Conservation (phyloP, 2,113 vertebrate genomes). For the Addax nasomaculatus region DNA sequence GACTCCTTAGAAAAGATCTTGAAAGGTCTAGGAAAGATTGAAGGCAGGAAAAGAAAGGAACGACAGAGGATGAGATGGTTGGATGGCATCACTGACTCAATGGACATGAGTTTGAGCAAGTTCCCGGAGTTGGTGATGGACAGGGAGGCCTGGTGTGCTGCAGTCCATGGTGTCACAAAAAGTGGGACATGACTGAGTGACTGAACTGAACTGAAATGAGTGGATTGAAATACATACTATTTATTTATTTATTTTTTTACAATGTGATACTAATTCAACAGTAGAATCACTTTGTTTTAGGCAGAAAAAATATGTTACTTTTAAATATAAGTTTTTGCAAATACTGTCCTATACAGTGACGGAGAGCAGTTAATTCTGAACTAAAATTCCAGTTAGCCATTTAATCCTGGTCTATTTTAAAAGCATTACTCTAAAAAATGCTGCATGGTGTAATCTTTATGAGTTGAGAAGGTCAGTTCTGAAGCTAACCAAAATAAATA, state of each 20-base stretch:
- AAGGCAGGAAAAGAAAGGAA: background rate
- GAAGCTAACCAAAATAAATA: conserved; percentile 41
- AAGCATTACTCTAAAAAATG: background rate
- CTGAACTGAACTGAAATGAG: background rate
- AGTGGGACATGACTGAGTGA: background rate
- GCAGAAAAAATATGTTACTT: background rate
- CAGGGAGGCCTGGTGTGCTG: background rate
- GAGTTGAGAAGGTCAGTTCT: background rate
- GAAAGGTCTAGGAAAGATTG: background rate
- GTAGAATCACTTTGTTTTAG: background rate
- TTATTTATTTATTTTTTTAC: background rate
- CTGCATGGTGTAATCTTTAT: background rate
- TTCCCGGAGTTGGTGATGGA: background rate
- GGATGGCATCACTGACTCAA: fast-evolving
- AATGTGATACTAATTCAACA: background rate
- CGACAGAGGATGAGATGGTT: background rate
- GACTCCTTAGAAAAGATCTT: background rate
- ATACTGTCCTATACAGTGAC: background rate
- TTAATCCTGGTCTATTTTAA: background rate
- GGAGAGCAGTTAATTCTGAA: conserved; percentile 2
- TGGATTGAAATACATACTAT: background rate
- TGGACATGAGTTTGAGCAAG: background rate
- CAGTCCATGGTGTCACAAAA: too few relatives aligned
- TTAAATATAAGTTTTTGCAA: background rate
- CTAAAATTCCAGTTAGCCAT: background rate